Conservation (phyloP, 2,888 invertebrate genomes). For the Thymelicus acteon region DNA sequence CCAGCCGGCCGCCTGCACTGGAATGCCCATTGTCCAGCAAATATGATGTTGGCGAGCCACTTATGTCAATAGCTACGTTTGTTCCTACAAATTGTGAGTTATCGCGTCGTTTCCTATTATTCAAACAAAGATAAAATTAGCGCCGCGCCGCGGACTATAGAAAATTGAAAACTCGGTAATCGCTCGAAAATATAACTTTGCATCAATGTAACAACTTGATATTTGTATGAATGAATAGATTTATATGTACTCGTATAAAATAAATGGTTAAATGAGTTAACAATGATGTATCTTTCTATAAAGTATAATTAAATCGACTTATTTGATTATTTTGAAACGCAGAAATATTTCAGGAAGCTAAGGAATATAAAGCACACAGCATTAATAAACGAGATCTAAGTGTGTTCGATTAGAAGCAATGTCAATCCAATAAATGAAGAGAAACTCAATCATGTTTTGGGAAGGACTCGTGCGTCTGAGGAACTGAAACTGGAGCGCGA, state of each 20-base stretch:
- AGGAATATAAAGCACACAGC: too few species aligned
- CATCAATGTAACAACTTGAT: neutral
- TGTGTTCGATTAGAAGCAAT: too few species aligned
- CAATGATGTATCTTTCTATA: too few species aligned
- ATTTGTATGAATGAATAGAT: too few species aligned
- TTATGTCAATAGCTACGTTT: conserved; percentile 63
- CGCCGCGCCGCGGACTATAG: conserved; percentile 18
- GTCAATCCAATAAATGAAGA: conserved; percentile 56
- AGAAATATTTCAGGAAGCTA: too few species aligned
- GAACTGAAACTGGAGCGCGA: neutral
- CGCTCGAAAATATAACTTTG: neutral
- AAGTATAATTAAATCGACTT: too few species aligned
- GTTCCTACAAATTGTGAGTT: conserved; percentile 41
- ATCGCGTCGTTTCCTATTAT: conserved; percentile 39
- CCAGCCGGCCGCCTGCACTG: conserved; percentile 53
- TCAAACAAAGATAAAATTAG: conserved; percentile 41
- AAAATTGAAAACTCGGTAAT: conserved; percentile 1
- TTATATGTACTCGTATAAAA: too few species aligned
- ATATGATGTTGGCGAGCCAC: conserved; percentile 73
- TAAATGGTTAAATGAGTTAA: too few species aligned
- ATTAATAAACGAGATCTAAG: too few species aligned
- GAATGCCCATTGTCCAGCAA: conserved; percentile 79
- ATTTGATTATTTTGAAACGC: too few species aligned
- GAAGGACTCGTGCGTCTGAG: conserved; percentile 49
- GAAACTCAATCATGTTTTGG: conserved; percentile 71